Conservation (phyloP, 1,140 invertebrate species). For the Bombus pyrosoma region DNA sequence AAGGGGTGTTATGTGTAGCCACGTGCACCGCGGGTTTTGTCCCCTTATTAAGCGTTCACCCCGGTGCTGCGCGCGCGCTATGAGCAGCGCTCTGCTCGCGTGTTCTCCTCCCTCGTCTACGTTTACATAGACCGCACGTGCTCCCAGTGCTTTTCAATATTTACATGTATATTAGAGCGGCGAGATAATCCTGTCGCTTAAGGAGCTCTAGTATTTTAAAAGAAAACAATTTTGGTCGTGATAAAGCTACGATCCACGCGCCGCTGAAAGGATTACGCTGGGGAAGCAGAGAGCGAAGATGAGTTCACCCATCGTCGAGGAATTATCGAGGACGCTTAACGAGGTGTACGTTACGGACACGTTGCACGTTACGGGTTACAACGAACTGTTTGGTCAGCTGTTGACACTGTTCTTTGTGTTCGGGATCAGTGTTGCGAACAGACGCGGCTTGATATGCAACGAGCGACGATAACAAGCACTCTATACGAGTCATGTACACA, state of each 20-base stretch:
- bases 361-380: neutral
- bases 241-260: slow-evolving; percentile 3
- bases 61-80: neutral
- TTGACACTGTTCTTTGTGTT: slow-evolving; percentile 26
- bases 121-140: slow-evolving; percentile 56
- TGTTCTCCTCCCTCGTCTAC: neutral
- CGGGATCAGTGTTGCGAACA: neutral
- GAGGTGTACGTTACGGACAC: neutral
- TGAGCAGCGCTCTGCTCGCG: slow-evolving; percentile 27
- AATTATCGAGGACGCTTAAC: neutral
- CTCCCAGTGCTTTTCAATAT: slow-evolving; percentile 33
- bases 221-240: slow-evolving; percentile 26
- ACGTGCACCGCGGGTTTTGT: slow-evolving; percentile 52
- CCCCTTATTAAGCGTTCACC: slow-evolving; percentile 56
- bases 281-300: neutral
- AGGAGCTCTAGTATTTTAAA: slow-evolving; percentile 37
- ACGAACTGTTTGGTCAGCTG: slow-evolving; percentile 39
- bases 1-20: slow-evolving; percentile 45
- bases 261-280: neutral
- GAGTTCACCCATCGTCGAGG: neutral
- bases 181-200: slow-evolving; percentile 38
- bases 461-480: slow-evolving; percentile 37
- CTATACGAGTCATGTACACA: neutral
- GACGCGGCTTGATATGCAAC: slow-evolving; percentile 38
- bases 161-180: slow-evolving; percentile 44